Evolutionary conservation across 1,140 invertebrate species (phyloP).

Genomic region (Dreissena rostriformis): DNA sequence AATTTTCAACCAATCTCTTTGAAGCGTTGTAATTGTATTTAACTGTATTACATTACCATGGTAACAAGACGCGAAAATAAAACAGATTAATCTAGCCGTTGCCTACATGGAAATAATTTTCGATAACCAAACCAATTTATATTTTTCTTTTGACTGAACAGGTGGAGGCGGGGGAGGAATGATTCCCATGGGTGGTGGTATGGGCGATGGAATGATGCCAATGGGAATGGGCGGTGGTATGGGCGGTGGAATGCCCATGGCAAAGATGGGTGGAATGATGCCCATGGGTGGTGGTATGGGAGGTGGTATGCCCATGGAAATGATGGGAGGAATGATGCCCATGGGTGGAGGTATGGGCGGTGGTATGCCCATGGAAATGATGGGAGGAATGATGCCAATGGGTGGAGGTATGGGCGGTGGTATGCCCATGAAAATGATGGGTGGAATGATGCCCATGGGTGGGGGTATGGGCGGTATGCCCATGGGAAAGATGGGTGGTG

Average conservation of each 20-base stretch:
- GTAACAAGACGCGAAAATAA: too few relatives aligned
- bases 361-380: neutral
- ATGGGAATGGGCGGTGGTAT: neutral
- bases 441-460: neutral
- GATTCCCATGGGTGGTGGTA: too few relatives aligned
- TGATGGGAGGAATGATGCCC: neutral
- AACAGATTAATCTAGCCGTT: too few relatives aligned
- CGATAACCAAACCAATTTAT: too few relatives aligned
- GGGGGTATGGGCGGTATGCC: conserved; percentile 26
- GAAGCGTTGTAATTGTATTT: too few relatives aligned
- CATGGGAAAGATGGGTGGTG: conserved; percentile 1
- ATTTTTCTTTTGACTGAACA: neutral
- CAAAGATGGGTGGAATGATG: neutral
- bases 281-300: neutral
- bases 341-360: conserved; percentile 8
- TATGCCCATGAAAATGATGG: neutral
- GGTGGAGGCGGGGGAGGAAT: neutral
- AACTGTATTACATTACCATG: too few relatives aligned
- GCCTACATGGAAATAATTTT: too few relatives aligned
- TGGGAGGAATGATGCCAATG: neutral
- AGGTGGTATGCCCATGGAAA: conserved; percentile 25
- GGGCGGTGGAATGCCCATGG: conserved; percentile 31
- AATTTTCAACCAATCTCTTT: too few relatives aligned
- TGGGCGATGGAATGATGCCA: too few relatives aligned
- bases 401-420: conserved; percentile 26